These are phyloP conservation scores for Seira sanloemensis DNA, from an alignment of 2,888 invertebrate genomes.

Conservation along the genomic window DNA sequence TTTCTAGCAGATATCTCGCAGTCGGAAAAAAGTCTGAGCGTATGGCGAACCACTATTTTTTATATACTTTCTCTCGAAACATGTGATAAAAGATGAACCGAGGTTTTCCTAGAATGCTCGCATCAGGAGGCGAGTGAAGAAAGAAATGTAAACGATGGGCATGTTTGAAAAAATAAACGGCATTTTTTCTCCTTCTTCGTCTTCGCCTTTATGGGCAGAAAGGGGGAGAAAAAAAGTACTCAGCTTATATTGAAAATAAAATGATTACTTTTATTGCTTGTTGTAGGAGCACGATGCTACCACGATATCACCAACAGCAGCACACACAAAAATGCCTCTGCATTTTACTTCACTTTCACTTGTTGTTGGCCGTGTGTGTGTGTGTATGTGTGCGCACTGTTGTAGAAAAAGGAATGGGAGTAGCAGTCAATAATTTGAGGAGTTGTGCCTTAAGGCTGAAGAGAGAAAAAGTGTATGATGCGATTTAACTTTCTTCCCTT, in stretches of 20 bases:
- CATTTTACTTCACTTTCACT: conserved; percentile 49
- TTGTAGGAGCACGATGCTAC: conserved; percentile 20
- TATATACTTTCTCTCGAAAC: background rate
- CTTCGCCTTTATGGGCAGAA: background rate
- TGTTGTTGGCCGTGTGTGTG: conserved; percentile 36
- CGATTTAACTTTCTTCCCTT: conserved; percentile 19
- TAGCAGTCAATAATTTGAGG: conserved; percentile 37
- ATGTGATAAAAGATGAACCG: background rate
- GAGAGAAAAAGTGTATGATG: background rate
- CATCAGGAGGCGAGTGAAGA: conserved; percentile 5
- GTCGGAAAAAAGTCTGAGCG: background rate
- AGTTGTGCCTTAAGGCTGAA: conserved; percentile 24
- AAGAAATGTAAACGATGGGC: conserved; percentile 3
- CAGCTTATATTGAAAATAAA: conserved; percentile 46
- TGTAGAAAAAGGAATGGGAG: conserved; percentile 23
- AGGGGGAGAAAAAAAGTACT: conserved; percentile 9
- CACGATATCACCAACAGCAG: background rate
- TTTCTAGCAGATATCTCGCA: too few relatives aligned
- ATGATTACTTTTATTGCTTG: conserved; percentile 56
- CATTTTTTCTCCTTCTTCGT: background rate
- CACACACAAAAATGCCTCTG: background rate
- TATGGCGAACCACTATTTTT: background rate
- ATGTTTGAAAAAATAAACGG: conserved; percentile 4
- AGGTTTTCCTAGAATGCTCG: too few relatives aligned
- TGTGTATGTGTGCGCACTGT: background rate